Percentiles rank a stretch among this genome's conserved stretches.
These are phyloP conservation scores for Tipula confusa DNA, from an alignment of 2,888 invertebrate species.

Conservation along the genomic window DNA sequence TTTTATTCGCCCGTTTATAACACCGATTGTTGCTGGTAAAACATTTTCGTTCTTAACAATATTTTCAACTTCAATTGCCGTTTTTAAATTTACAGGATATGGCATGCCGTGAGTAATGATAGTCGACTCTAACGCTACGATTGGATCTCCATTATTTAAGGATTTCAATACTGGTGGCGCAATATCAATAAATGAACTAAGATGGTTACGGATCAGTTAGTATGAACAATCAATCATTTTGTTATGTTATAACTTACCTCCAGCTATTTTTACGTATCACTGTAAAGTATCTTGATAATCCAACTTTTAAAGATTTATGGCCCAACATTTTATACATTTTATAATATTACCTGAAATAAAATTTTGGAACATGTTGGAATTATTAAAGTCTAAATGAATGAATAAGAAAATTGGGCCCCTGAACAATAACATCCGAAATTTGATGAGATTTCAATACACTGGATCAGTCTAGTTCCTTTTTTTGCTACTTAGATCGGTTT, in stretches of 20 bases:
- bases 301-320: not conserved
- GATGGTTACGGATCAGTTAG: too few species aligned
- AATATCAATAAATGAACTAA: constrained; percentile 46
- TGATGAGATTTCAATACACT: too few species aligned
- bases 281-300: not conserved
- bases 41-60: constrained; percentile 75
- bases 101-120: constrained; percentile 99
- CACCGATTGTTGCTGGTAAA: constrained; percentile 87
- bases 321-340: not conserved
- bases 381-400: not conserved
- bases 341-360: not conserved
- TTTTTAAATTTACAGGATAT: constrained; percentile 82
- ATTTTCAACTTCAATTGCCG: constrained; percentile 76
- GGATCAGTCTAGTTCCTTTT: too few species aligned
- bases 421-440: too few species aligned
- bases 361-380: too few species aligned
- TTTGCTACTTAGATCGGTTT: too few species aligned
- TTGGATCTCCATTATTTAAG: constrained; percentile 59
- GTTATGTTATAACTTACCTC: not conserved
- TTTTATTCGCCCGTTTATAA: constrained; percentile 75
- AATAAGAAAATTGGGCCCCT: too few species aligned
- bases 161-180: constrained; percentile 64
- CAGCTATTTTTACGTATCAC: not conserved
- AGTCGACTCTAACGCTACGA: constrained; percentile 95
- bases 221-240: not conserved